Percentiles rank a stretch among this genome's conserved stretches.
phyloP scores from a whole-genome alignment of 2,797 vertebrate species.

The Enteromius radiatus region DNA sequence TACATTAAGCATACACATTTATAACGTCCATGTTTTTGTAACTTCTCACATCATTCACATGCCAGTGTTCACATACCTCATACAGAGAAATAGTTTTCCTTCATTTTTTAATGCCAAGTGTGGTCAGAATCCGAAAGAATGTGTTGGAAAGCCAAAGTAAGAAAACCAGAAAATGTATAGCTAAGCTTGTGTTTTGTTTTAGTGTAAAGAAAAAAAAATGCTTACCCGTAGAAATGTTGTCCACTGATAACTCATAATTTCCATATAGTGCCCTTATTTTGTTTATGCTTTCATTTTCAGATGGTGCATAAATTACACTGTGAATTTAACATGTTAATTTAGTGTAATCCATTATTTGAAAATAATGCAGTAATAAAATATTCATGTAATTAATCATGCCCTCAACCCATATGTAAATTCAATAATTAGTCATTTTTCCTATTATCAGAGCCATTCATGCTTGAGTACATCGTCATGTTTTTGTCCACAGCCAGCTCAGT shows the following conservation, averaged over 20 bases:
- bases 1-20: not conserved
- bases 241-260: not conserved
- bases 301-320: not conserved
- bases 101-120: not conserved
- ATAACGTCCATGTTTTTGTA: not conserved
- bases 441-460: not conserved
- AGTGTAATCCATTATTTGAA: not conserved
- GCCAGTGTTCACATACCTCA: not conserved
- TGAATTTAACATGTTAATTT: not conserved
- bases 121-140: not conserved
- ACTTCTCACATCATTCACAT: not conserved
- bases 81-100: not conserved
- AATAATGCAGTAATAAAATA: not conserved
- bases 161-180: not conserved
- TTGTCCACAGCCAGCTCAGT: not conserved
- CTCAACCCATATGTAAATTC: constrained; percentile 13
- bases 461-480: constrained; percentile 1
- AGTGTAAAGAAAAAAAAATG: not conserved
- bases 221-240: not conserved
- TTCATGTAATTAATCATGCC: constrained; percentile 5
- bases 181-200: not conserved
- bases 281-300: constrained; percentile 1
- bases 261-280: not conserved
- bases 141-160: not conserved
- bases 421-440: not conserved